Evolutionary conservation across 1,140 invertebrate species (phyloP).

Genomic region (Pseudachorutes palmiensis): DNA sequence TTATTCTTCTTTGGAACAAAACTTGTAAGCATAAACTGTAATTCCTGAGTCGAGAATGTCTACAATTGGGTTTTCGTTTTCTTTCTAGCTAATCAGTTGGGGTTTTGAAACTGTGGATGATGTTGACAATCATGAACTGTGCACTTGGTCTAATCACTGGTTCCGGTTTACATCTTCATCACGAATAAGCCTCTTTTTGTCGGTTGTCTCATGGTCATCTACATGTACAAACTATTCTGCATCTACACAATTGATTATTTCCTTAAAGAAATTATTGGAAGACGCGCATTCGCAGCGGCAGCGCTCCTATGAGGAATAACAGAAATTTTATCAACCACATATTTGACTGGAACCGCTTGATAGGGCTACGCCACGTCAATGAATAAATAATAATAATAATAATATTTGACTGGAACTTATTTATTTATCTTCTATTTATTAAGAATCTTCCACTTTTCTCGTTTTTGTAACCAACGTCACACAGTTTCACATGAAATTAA

Average conservation of each 20-base stretch:
- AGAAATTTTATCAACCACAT: too few species aligned
- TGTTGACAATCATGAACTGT: conserved; percentile 9
- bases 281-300: background rate
- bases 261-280: background rate
- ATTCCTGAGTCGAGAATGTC: background rate
- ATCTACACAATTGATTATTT: conserved; percentile 6
- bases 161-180: background rate
- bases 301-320: too few species aligned
- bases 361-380: too few species aligned
- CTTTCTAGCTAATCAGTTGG: too few species aligned
- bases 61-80: background rate
- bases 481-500: too few species aligned
- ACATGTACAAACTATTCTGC: conserved; percentile 4
- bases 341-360: too few species aligned
- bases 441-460: too few species aligned
- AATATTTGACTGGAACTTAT: too few species aligned
- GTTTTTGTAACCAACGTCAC: too few species aligned
- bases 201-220: background rate
- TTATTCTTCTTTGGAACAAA: conserved; percentile 4
- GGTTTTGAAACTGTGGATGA: too few species aligned
- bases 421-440: too few species aligned
- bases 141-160: background rate
- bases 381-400: too few species aligned
- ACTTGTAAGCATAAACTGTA: background rate
- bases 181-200: background rate